Evolutionary conservation across 2,113 vertebrate genomes (phyloP).

Genomic region (Lepidothrix coronata): DNA sequence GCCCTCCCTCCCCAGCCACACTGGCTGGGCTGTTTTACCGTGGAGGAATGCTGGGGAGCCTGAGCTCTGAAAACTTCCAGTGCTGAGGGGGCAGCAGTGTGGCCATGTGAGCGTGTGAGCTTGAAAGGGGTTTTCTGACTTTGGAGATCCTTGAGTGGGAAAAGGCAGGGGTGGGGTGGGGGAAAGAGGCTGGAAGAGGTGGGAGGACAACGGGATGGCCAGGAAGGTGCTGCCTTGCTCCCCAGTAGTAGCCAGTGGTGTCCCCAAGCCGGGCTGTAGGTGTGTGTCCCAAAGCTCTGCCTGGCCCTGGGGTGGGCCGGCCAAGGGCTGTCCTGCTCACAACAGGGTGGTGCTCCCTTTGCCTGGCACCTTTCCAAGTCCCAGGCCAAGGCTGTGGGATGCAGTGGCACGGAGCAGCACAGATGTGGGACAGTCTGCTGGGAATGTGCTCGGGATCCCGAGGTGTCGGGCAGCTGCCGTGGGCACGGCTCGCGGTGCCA

Average conservation of each 20-base stretch:
- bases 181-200: neutral
- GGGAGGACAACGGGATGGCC: fast-evolving
- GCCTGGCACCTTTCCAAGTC: fast-evolving
- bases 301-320: fast-evolving
- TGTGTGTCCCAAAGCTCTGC: fast-evolving
- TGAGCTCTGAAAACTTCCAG: fast-evolving
- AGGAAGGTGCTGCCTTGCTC: fast-evolving
- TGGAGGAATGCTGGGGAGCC: neutral
- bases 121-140: fast-evolving
- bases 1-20: neutral
- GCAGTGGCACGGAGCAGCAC: fast-evolving
- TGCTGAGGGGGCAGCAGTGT: fast-evolving
- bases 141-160: fast-evolving
- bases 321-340: fast-evolving
- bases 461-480: neutral
- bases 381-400: fast-evolving
- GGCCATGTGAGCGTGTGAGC: fast-evolving
- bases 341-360: neutral
- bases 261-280: neutral
- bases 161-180: neutral
- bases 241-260: fast-evolving
- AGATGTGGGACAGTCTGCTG: neutral
- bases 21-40: neutral
- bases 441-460: fast-evolving
- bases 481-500: fast-evolving